Evolutionary conservation across 2,797 vertebrate genomes (phyloP).

Genomic region (Poeciliopsis presidionis): DNA sequence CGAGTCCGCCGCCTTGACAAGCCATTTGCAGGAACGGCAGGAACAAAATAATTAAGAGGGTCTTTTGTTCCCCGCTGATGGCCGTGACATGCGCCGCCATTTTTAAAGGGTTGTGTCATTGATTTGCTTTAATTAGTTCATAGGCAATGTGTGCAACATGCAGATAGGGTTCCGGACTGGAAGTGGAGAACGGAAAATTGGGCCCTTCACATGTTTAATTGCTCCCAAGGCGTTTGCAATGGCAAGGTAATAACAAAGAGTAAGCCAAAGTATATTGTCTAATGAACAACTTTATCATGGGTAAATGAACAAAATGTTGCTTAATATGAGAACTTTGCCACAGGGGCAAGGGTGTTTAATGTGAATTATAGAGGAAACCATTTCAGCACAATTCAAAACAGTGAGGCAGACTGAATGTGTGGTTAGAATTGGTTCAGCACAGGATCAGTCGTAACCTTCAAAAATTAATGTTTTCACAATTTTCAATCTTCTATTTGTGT

Average conservation of each 20-base stretch:
- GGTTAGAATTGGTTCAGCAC: conserved; percentile 30
- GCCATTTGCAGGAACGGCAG: conserved; percentile 73
- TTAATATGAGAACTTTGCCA: conserved; percentile 73
- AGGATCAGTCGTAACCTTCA: conserved; percentile 29
- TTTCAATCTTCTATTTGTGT: too few relatives aligned
- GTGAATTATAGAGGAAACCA: conserved; percentile 59
- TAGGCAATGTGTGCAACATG: conserved; percentile 70
- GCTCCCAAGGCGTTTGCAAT: conserved; percentile 75
- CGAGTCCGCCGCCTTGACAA: conserved; percentile 72
- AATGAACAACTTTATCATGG: conserved; percentile 77
- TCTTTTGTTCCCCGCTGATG: conserved; percentile 78
- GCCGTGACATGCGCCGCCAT: conserved; percentile 76
- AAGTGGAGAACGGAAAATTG: conserved; percentile 74
- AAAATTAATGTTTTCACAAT: neutral
- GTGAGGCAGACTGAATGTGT: conserved; percentile 38
- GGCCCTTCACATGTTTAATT: conserved; percentile 80
- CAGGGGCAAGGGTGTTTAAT: conserved; percentile 59
- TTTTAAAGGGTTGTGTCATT: conserved; percentile 79
- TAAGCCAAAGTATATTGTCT: conserved; percentile 71
- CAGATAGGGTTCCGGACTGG: conserved; percentile 73
- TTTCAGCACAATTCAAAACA: conserved; percentile 55
- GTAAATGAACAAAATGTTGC: conserved; percentile 72
- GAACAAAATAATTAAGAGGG: conserved; percentile 85
- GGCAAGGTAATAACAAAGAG: conserved; percentile 71
- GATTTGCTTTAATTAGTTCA: conserved; percentile 85